A percentile compares a stretch with the other conserved stretches of the same genome.
phyloP scores from a whole-genome alignment of 1,140 invertebrate genomes.

The Cydia strobilella region DNA sequence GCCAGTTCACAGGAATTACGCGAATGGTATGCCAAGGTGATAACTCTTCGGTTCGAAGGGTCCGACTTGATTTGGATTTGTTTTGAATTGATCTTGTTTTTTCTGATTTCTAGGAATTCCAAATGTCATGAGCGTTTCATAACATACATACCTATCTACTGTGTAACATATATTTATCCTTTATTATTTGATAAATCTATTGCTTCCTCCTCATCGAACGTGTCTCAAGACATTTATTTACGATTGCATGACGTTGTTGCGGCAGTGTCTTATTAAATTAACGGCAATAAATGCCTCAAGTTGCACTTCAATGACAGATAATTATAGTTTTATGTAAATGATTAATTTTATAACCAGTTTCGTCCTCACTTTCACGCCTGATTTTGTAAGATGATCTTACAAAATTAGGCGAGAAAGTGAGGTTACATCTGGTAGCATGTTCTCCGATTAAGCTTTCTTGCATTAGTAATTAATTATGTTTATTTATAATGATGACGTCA shows the following conservation, averaged over 20 bases:
- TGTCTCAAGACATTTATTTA: not conserved
- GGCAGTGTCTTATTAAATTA: not conserved
- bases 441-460: slow-evolving; percentile 25
- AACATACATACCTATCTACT: too few relatives aligned
- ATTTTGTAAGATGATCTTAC: slow-evolving; percentile 54
- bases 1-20: slow-evolving; percentile 54
- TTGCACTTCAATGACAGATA: slow-evolving; percentile 4
- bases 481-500: slow-evolving; percentile 22
- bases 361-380: slow-evolving; percentile 62
- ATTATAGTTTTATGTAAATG: slow-evolving; percentile 55
- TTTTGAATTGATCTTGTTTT: not conserved
- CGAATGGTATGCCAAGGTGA: slow-evolving; percentile 68
- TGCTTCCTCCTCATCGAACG: too few relatives aligned
- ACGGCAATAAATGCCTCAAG: slow-evolving; percentile 17
- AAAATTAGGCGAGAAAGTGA: too few relatives aligned
- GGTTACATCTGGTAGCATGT: slow-evolving; percentile 40
- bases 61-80: not conserved
- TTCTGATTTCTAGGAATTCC: not conserved
- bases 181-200: too few relatives aligned
- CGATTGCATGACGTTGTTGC: not conserved
- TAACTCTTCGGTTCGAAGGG: slow-evolving; percentile 54
- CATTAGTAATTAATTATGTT: slow-evolving; percentile 23
- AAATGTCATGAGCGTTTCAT: too few relatives aligned
- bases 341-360: slow-evolving; percentile 59
- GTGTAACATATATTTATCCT: too few relatives aligned